Evolutionary conservation across 2,113 vertebrate genomes (phyloP).

Genomic region (Syngnathus floridae): DNA sequence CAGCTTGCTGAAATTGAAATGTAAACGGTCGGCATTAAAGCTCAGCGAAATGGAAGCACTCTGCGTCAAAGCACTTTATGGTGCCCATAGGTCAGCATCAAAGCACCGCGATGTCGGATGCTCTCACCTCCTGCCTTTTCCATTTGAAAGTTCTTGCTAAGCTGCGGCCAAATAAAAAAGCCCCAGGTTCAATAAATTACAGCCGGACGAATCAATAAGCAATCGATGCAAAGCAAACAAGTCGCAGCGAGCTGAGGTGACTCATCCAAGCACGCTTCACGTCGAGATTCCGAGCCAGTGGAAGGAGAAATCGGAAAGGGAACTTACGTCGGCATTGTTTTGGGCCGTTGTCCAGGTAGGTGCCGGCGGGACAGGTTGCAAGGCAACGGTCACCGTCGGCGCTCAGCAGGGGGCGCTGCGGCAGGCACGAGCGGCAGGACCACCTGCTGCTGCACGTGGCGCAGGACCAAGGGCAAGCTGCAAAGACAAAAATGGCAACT

Average conservation of each 20-base stretch:
- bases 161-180: not conserved
- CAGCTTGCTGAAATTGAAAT: not conserved
- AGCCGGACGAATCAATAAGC: not conserved
- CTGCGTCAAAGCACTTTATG: not conserved
- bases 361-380: constrained; percentile 41
- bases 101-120: not conserved
- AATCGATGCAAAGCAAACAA: not conserved
- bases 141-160: not conserved
- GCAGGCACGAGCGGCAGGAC: constrained; percentile 45
- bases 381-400: constrained; percentile 36
- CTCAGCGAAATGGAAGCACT: too few species aligned
- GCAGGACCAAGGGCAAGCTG: constrained; percentile 54
- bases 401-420: constrained; percentile 44
- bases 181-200: not conserved
- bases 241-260: not conserved
- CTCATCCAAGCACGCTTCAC: not conserved
- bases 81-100: not conserved
- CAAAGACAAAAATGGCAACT: not conserved
- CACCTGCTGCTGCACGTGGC: constrained; percentile 36
- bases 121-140: not conserved
- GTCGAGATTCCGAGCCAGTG: not conserved
- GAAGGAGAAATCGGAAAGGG: not conserved
- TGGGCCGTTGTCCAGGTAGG: constrained; percentile 40
- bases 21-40: not conserved
- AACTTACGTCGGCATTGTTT: constrained; percentile 51